A percentile compares a stretch with the other conserved stretches of the same genome.
These are phyloP conservation scores for Casuarius casuarius DNA, from an alignment of 2,113 vertebrate species.

Conservation along the genomic window DNA sequence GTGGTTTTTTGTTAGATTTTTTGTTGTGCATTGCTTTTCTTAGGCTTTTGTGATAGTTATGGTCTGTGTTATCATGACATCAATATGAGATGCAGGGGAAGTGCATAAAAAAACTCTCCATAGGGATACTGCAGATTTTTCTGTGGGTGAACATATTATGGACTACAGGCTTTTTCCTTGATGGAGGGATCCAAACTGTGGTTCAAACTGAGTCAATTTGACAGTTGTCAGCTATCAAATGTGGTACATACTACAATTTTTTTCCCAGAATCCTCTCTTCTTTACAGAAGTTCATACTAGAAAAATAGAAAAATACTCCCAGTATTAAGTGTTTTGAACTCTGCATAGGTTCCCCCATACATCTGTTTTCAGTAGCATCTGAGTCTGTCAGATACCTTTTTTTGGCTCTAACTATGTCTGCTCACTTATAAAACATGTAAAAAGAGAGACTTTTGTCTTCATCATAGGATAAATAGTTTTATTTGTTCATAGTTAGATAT, in stretches of 20 bases:
- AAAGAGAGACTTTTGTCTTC: background rate
- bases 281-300: background rate
- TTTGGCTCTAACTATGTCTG: background rate
- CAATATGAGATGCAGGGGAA: background rate
- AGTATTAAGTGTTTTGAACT: background rate
- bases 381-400: background rate
- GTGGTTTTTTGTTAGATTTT: background rate
- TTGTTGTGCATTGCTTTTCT: background rate
- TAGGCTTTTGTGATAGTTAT: background rate
- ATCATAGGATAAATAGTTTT: background rate
- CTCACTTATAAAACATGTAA: background rate
- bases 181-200: background rate
- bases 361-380: background rate
- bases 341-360: background rate
- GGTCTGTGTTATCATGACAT: background rate
- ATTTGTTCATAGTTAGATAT: background rate
- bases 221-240: background rate
- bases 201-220: background rate
- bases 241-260: background rate
- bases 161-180: background rate
- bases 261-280: background rate
- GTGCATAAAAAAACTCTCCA: background rate
- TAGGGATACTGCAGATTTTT: background rate
- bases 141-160: background rate
- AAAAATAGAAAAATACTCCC: background rate